Percentiles rank a stretch among this genome's conserved stretches.
phyloP scores from a whole-genome alignment of 2,888 invertebrate genomes.

The Argyresthia albistria region DNA sequence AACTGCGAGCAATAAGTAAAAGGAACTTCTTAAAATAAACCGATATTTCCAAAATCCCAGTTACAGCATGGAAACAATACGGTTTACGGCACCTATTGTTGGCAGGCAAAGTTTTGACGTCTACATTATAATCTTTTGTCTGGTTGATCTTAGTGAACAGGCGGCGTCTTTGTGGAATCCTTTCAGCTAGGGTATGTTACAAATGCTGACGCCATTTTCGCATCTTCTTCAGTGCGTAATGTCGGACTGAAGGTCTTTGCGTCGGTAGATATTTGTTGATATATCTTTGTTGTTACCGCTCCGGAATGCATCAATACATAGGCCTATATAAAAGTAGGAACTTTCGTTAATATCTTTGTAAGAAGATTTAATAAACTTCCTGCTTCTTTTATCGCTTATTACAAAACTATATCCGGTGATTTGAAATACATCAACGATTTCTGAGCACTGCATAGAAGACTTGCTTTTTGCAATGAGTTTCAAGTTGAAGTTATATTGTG shows the following conservation, averaged over 20 bases:
- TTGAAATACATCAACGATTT: neutral
- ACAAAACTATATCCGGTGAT: neutral
- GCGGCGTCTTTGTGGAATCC: constrained; percentile 28
- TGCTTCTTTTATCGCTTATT: neutral
- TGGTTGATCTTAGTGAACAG: constrained; percentile 18
- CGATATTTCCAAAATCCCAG: constrained; percentile 27
- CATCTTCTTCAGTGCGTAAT: constrained; percentile 17
- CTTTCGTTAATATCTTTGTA: neutral
- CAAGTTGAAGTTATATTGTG: neutral
- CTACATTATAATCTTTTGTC: constrained; percentile 34
- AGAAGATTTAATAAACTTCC: neutral
- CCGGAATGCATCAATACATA: too few relatives aligned
- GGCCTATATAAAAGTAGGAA: neutral
- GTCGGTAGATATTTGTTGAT: neutral
- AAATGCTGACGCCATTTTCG: constrained; percentile 17
- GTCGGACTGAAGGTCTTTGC: too few relatives aligned
- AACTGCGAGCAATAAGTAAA: constrained; percentile 27
- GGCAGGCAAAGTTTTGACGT: constrained; percentile 22
- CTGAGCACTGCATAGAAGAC: neutral
- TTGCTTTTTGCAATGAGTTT: neutral
- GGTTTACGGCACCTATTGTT: constrained; percentile 44
- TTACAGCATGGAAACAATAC: constrained; percentile 38
- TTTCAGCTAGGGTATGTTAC: constrained; percentile 8
- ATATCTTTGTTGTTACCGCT: neutral
- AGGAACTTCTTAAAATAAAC: constrained; percentile 20